Base-by-base conservation (phyloP, 2,888 invertebrate genomes). In the Auanema freiburgensis region DNA sequence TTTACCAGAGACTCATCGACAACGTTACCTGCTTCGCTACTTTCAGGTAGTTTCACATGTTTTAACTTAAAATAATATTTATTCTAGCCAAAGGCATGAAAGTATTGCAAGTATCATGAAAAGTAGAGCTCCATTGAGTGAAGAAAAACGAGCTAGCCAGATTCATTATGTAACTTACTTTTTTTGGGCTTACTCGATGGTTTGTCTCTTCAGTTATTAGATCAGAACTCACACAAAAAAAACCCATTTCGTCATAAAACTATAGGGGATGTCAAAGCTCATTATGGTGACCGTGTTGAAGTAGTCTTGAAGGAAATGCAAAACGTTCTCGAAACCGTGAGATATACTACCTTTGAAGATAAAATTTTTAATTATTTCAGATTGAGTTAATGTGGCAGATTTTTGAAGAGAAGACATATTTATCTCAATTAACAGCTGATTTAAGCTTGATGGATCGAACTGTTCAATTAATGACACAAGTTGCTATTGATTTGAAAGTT, bases 381-480 rank as follows among this genome's bases (percentile, higher is more conserved):
- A 66, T 78, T 44, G 73, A 74, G 49, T 69, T 71, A 49, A 51
- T 81, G 63, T 71, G 72, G 71, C 56, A 66, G 8, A 66, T 80
- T 8, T 80, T 74, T 58, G 71, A 72, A 42, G 71, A 75, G 14
- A 63, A 66, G 23, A 71, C 69, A n/a, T 80, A 79, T 64, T 44
- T 53, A 23, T 59, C 65, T 51, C 63, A 69, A 8, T 66, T 83
- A 24, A 62, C 67, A 2, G 71, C 65, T 12, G 79, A 79, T 53
- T 65, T 83, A 24, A 66, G 69, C 3, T 59, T 78, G 60, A 81
- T 82, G 79, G 79, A 79, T 54, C 44, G 76, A 59, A 80, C 82
- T 53, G 49, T 79, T 10, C 68, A 72, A 23, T 51, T 79, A 44
- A 78, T 78, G 69, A 51, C 65, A 54, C 74, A 74, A 60, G 65